phyloP scores from a whole-genome alignment of 2,113 vertebrate genomes.

The Oriolus oriolus region DNA sequence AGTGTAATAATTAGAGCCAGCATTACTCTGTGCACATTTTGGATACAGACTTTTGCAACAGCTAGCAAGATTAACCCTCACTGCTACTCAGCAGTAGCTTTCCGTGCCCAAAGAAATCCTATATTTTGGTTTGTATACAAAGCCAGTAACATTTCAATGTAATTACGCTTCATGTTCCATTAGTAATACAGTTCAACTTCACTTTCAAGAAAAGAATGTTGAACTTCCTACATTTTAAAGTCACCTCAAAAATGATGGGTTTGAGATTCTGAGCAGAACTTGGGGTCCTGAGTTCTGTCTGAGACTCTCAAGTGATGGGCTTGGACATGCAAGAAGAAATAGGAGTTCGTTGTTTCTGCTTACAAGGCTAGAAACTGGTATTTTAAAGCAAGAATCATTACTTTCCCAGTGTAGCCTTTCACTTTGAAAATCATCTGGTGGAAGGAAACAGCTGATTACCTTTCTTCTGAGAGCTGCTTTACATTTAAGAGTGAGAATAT shows the following conservation, averaged over 20 bases:
- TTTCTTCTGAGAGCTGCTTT: neutral
- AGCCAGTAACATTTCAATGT: neutral
- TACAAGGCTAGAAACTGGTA: neutral
- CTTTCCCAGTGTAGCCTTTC: neutral
- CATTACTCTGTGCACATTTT: slow-evolving; percentile 31
- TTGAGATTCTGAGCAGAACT: neutral
- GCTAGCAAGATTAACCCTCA: slow-evolving; percentile 45
- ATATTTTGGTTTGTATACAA: neutral
- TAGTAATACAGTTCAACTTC: neutral
- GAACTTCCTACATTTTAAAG: neutral
- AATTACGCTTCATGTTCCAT: neutral
- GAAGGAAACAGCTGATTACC: neutral
- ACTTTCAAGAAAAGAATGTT: neutral
- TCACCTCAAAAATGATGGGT: neutral
- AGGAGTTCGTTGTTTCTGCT: neutral
- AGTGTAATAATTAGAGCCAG: slow-evolving; percentile 60
- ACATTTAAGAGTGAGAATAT: neutral
- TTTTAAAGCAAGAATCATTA: neutral
- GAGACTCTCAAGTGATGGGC: neutral
- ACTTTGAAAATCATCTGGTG: neutral
- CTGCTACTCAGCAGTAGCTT: neutral
- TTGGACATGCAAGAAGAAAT: neutral
- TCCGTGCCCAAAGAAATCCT: neutral
- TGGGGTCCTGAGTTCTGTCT: neutral
- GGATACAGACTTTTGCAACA: slow-evolving; percentile 33